These are phyloP conservation scores for Orchesella cincta DNA, from an alignment of 1,140 invertebrate genomes.

Conservation along the genomic window DNA sequence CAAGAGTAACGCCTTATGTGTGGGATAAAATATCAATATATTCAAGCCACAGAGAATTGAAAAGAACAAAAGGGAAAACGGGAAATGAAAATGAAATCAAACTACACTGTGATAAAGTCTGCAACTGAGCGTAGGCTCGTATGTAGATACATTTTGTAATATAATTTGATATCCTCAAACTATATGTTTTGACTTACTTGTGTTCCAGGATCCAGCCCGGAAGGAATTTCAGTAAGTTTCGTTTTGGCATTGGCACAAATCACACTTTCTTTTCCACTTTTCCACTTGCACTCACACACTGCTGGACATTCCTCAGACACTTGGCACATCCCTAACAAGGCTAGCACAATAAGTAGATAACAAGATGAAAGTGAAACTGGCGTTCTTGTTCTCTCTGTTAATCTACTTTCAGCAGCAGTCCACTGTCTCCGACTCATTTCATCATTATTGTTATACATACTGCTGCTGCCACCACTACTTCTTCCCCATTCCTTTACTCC, in stretches of 20 bases:
- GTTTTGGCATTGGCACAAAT: slow-evolving; percentile 66
- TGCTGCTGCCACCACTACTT: neutral
- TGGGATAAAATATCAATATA: no score
- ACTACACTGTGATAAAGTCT: no score
- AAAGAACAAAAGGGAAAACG: no score
- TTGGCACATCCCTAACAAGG: slow-evolving; percentile 29
- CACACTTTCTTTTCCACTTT: slow-evolving; percentile 78
- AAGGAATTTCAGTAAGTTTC: slow-evolving; percentile 69
- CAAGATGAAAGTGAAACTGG: neutral
- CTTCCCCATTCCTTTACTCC: neutral
- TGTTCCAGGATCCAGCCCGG: slow-evolving; percentile 70
- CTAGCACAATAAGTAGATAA: slow-evolving; percentile 19
- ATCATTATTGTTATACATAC: no score
- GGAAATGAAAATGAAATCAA: no score
- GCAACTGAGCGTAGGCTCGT: neutral
- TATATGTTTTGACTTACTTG: slow-evolving; percentile 57
- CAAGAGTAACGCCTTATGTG: no score
- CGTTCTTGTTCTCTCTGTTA: neutral
- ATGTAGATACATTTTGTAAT: neutral
- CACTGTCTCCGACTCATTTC: no score
- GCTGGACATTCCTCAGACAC: slow-evolving; percentile 61
- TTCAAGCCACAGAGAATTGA: no score
- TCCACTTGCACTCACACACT: slow-evolving; percentile 82
- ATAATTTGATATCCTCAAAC: neutral
- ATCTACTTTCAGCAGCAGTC: neutral